Percentiles rank a stretch among this genome's conserved stretches.
Evolutionary conservation across 2,888 invertebrate species (phyloP).

Genomic region (Drosophila dives): DNA sequence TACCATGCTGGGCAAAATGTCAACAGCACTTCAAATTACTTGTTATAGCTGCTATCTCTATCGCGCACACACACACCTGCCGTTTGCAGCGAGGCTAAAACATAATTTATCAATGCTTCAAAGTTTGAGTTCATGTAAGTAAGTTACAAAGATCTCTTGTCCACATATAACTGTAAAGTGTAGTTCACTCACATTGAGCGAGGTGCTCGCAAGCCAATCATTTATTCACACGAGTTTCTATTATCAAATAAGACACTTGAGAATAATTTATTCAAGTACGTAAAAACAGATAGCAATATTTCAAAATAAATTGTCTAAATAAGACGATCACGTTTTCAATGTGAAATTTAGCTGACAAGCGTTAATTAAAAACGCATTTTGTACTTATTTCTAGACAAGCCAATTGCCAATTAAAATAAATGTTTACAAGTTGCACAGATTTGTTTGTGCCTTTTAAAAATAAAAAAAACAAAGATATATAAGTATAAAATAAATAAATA

Average conservation of each 20-base stretch:
- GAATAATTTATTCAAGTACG: conserved; percentile 5
- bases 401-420: neutral
- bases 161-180: conserved; percentile 1
- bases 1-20: conserved; percentile 10
- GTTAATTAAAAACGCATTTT: conserved; percentile 25
- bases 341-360: conserved; percentile 5
- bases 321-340: neutral
- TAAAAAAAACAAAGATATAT: neutral
- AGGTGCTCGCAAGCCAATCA: neutral
- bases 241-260: conserved; percentile 2
- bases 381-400: conserved; percentile 5
- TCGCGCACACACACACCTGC: conserved; percentile 6
- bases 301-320: neutral
- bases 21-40: conserved; percentile 11
- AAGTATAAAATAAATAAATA: neutral
- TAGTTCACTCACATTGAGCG: neutral
- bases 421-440: conserved; percentile 25
- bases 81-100: conserved; percentile 1
- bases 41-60: neutral
- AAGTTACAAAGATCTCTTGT: conserved; percentile 14
- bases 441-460: conserved; percentile 30
- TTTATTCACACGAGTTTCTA: neutral
- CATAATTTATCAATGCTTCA: conserved; percentile 19
- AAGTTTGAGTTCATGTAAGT: conserved; percentile 5
- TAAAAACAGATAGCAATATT: conserved; percentile 1